Conservation (phyloP, 2,113 vertebrate genomes). For the Collichthys lucidus region DNA sequence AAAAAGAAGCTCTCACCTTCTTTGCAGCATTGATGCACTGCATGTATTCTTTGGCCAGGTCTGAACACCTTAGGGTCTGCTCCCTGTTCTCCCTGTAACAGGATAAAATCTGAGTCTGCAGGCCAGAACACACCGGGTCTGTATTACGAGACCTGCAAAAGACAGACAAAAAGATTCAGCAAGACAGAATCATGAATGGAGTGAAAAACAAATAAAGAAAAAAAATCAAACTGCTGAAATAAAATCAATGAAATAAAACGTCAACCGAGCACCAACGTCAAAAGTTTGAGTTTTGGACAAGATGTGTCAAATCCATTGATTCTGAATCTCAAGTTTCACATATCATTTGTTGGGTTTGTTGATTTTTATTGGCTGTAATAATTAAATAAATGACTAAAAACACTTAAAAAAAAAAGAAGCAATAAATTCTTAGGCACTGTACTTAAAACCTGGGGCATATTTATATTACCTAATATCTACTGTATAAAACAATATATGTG, state of each 20-base stretch:
- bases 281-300: neutral
- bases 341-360: neutral
- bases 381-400: neutral
- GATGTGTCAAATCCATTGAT: neutral
- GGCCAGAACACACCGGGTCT: conserved; percentile 86
- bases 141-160: conserved; percentile 82
- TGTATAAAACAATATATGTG: neutral
- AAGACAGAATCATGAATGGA: neutral
- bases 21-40: conserved; percentile 89
- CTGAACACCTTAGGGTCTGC: conserved; percentile 90
- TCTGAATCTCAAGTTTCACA: neutral
- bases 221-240: neutral
- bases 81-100: conserved; percentile 89
- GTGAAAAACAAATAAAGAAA: neutral
- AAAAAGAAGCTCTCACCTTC: conserved; percentile 84
- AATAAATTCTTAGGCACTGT: neutral
- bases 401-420: too few species aligned
- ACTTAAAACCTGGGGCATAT: neutral
- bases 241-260: neutral
- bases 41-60: conserved; percentile 92
- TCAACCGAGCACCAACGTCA: neutral
- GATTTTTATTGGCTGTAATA: neutral
- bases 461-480: neutral
- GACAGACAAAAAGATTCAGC: conserved; percentile 14
- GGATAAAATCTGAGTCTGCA: conserved; percentile 90